Evolutionary conservation across 2,888 invertebrate species (phyloP).

Genomic region (Nomada fabriciana): DNA sequence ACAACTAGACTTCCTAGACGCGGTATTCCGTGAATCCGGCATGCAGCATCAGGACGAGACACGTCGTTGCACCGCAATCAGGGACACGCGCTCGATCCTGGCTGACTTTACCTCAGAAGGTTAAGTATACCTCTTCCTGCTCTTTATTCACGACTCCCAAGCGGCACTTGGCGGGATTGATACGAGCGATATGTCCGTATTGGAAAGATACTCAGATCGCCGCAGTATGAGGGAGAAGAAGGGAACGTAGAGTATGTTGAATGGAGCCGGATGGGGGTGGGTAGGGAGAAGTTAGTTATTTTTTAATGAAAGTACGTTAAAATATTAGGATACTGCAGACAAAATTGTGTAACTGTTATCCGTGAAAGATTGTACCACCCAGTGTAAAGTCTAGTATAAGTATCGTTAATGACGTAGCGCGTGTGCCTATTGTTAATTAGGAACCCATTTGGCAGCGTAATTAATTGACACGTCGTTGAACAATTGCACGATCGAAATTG

Average conservation of each 20-base stretch:
- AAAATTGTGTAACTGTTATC: too few species aligned
- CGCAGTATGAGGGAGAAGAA: not conserved
- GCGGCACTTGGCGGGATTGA: conserved; percentile 34
- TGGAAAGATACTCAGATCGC: not conserved
- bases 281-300: too few species aligned
- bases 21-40: conserved; percentile 57
- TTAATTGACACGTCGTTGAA: not conserved
- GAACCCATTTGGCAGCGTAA: conserved; percentile 2
- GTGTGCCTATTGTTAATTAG: conserved; percentile 2
- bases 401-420: too few species aligned
- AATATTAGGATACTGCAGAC: too few species aligned
- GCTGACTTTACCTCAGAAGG: conserved; percentile 72
- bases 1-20: conserved; percentile 52
- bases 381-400: too few species aligned
- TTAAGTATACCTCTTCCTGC: conserved; percentile 73
- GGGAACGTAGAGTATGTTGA: not conserved
- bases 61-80: conserved; percentile 75
- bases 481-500: conserved; percentile 5
- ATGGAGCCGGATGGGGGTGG: not conserved
- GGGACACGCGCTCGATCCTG: conserved; percentile 76
- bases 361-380: too few species aligned
- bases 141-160: conserved; percentile 23
- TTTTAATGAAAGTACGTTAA: too few species aligned
- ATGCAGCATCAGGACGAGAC: conserved; percentile 44
- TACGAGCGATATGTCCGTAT: not conserved